Conservation (phyloP, 1,140 invertebrate genomes). For the Proales similis region DNA sequence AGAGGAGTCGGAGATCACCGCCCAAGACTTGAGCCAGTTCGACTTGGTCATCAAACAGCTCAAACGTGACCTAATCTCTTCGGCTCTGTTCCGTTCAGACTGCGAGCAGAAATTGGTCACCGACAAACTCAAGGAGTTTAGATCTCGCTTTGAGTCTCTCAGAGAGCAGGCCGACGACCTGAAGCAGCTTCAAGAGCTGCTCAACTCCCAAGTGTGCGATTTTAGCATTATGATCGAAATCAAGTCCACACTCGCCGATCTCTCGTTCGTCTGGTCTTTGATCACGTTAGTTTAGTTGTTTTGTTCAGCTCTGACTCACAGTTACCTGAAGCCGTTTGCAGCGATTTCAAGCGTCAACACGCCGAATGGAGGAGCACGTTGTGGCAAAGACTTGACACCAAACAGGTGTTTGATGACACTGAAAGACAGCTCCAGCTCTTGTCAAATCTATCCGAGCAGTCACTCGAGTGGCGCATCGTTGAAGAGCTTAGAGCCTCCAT, state of each 20-base stretch:
- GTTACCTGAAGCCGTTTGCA: conserved; percentile 28
- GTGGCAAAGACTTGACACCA: conserved; percentile 52
- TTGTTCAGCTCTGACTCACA: not conserved
- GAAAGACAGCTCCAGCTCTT: conserved; percentile 49
- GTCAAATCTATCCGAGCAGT: conserved; percentile 45
- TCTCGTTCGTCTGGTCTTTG: no score
- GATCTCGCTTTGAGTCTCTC: conserved; percentile 42
- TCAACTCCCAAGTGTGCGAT: conserved; percentile 50
- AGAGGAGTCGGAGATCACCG: conserved; percentile 51
- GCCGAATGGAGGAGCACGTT: conserved; percentile 50
- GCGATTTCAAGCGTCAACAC: conserved; percentile 49
- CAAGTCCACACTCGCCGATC: conserved; percentile 40
- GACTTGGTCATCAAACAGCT: conserved; percentile 21
- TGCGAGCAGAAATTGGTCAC: conserved; percentile 34
- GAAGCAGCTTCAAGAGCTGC: conserved; percentile 51
- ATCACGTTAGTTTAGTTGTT: no score
- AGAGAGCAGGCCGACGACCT: conserved; percentile 43
- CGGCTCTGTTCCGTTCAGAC: conserved; percentile 26
- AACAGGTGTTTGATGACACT: conserved; percentile 47
- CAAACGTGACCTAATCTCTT: conserved; percentile 1
- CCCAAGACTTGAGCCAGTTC: conserved; percentile 40
- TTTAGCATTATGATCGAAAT: conserved; percentile 48
- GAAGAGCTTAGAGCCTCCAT: conserved; percentile 49
- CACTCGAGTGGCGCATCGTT: conserved; percentile 49
- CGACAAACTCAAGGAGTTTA: conserved; percentile 50